Evolutionary conservation across 2,888 invertebrate genomes (phyloP).

Genomic region (Lacanobia oleracea): DNA sequence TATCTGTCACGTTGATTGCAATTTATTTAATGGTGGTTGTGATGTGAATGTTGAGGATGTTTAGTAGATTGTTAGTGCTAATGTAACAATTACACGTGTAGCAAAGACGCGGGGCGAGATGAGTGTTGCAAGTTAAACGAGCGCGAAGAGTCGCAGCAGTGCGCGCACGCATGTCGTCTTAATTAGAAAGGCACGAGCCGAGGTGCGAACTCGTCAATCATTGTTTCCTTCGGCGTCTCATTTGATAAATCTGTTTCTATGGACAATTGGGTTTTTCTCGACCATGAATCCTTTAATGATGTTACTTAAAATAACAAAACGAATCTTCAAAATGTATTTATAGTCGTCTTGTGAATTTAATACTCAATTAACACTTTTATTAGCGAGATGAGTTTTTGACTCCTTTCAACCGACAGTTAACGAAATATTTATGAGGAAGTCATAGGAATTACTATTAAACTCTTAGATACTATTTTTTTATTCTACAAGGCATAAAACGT

Average conservation of each 20-base stretch:
- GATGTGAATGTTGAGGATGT: conserved; percentile 43
- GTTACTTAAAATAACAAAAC: conserved; percentile 50
- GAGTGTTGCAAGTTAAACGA: conserved; percentile 80
- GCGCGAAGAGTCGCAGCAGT: conserved; percentile 81
- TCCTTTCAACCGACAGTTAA: conserved; percentile 3
- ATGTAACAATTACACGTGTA: conserved; percentile 67
- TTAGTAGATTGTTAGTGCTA: conserved; percentile 52
- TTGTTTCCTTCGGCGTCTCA: conserved; percentile 82
- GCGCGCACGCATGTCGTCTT: conserved; percentile 88
- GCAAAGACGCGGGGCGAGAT: conserved; percentile 71
- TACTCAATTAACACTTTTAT: conserved; percentile 52
- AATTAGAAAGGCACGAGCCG: conserved; percentile 86
- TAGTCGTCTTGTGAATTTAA: conserved; percentile 27
- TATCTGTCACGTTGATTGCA: conserved; percentile 41
- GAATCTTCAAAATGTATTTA: conserved; percentile 14
- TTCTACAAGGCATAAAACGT: too few relatives aligned
- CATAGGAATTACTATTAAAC: conserved; percentile 11
- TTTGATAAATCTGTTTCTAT: conserved; percentile 82
- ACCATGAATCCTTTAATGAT: conserved; percentile 79
- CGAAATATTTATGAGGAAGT: conserved; percentile 39
- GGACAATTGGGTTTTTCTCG: conserved; percentile 80
- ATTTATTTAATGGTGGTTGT: conserved; percentile 38
- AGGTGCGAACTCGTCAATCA: conserved; percentile 90
- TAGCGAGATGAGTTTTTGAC: conserved; percentile 26
- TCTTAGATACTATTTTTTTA: too few relatives aligned